phyloP scores from a whole-genome alignment of 2,888 invertebrate species.

The Sericinus montela region DNA sequence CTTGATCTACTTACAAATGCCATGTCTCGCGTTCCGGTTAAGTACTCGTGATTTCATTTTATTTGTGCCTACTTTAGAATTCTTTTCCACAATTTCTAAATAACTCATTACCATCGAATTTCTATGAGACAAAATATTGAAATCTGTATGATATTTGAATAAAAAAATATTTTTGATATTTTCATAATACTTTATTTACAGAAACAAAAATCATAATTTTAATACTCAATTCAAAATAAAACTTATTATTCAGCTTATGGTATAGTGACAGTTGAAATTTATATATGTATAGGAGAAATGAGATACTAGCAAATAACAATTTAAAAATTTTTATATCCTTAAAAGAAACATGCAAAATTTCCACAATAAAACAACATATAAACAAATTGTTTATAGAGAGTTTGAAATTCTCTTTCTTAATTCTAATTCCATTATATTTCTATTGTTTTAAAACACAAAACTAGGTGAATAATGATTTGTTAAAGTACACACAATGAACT shows the following conservation, averaged over 20 bases:
- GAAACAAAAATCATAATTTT: too few relatives aligned
- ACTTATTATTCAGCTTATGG: too few relatives aligned
- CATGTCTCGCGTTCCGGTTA: constrained; percentile 79
- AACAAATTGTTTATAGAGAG: constrained; percentile 6
- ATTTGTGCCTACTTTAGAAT: constrained; percentile 76
- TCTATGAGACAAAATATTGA: too few relatives aligned
- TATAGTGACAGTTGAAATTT: too few relatives aligned
- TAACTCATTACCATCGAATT: constrained; percentile 63
- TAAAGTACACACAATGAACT: constrained; percentile 4
- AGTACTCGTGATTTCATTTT: constrained; percentile 79
- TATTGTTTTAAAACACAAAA: constrained; percentile 14
- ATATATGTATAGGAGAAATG: too few relatives aligned
- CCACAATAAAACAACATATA: background rate
- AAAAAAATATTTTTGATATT: too few relatives aligned
- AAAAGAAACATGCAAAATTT: too few relatives aligned
- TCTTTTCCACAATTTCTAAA: constrained; percentile 78
- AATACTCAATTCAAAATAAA: too few relatives aligned
- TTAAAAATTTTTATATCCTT: too few relatives aligned
- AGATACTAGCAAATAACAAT: too few relatives aligned
- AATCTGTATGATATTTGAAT: too few relatives aligned
- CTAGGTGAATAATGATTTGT: constrained; percentile 14
- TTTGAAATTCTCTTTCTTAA: constrained; percentile 1
- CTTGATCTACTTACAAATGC: constrained; percentile 80
- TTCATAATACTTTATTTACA: too few relatives aligned
- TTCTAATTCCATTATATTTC: constrained; percentile 10